Evolutionary conservation across 1,140 invertebrate genomes (phyloP).

Genomic region (Telenomus remus): DNA sequence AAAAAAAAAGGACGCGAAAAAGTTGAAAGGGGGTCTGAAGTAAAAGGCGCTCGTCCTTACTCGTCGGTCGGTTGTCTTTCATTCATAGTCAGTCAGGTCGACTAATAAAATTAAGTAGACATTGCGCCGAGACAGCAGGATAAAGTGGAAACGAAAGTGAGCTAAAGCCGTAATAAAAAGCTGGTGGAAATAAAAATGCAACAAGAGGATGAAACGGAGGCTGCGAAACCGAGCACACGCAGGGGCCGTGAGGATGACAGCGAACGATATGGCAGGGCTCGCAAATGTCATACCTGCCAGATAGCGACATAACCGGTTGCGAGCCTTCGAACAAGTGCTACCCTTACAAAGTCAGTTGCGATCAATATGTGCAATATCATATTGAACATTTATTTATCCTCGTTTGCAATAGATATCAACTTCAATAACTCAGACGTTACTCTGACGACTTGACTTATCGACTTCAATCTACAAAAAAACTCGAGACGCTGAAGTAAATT

Average conservation of each 20-base stretch:
- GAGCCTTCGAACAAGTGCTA: conserved; percentile 7
- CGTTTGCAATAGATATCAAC: too few relatives aligned
- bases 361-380: neutral
- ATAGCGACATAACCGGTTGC: conserved; percentile 37
- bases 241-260: conserved; percentile 9
- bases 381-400: too few relatives aligned
- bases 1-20: conserved; percentile 14
- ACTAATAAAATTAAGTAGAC: conserved; percentile 48
- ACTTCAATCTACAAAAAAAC: too few relatives aligned
- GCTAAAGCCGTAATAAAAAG: neutral
- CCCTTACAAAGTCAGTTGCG: conserved; percentile 14
- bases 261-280: conserved; percentile 30
- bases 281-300: conserved; percentile 42
- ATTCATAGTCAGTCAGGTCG: conserved; percentile 47
- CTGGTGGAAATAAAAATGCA: conserved; percentile 6
- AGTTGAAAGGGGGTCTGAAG: conserved; percentile 12
- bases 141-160: conserved; percentile 20
- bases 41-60: conserved; percentile 33
- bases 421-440: too few relatives aligned
- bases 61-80: conserved; percentile 30
- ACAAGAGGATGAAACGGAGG: conserved; percentile 9
- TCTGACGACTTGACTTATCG: too few relatives aligned
- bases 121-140: conserved; percentile 12
- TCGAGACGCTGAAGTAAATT: too few relatives aligned
- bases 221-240: conserved; percentile 4